Evolutionary conservation across 2,797 vertebrate genomes (phyloP), one percentile per base, ranked within the genome.

Genomic region (Enteromius unitaeniatus): DNA sequence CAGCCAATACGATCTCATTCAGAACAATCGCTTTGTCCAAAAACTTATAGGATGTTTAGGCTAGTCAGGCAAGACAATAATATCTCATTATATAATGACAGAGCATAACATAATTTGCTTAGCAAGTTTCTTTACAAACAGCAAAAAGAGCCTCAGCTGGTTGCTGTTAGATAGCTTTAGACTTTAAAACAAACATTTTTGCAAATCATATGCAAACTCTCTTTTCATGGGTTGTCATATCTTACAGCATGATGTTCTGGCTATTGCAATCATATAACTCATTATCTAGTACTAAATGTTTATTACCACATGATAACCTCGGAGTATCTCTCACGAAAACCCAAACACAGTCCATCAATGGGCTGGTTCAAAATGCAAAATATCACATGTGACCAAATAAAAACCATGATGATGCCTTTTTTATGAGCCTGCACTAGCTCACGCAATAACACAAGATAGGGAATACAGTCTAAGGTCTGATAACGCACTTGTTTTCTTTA

Each of bases 401-500:
- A 81, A 81, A 58, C 1, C 9, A 4, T 58, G 53, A 70, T 13
- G 78, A n/a, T 15, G 53, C 49, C 9, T 37, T 13, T 19, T 78
- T 78, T 26, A 78, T 49, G 40, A 62, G 81, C 62, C 49, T 58
- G 49, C 40, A 37, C 17, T 47, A 68, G 76, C 60, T 70, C 79
- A 76, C 6, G 19, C 72, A 85, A 85, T 69, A 81, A 82, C 26
- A 42, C 45, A 78, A 81, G 79, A 62, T 79, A 70, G 11, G 40
- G 77, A 78, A 67, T 79, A 40, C 64, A 83, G 34, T 83, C 28
- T 42, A 85, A 82, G 84, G 85, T 69, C 82, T 82, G 78, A 86
- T 78, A 85, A 87, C 58, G 11, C 37, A n/a, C 72, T 79, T 37
- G 23, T 45, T 84, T 87, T 77, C 70, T 78, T 74, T 64, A 45